Conservation (phyloP, 2,113 vertebrate genomes). For the Carassius gibelio region DNA sequence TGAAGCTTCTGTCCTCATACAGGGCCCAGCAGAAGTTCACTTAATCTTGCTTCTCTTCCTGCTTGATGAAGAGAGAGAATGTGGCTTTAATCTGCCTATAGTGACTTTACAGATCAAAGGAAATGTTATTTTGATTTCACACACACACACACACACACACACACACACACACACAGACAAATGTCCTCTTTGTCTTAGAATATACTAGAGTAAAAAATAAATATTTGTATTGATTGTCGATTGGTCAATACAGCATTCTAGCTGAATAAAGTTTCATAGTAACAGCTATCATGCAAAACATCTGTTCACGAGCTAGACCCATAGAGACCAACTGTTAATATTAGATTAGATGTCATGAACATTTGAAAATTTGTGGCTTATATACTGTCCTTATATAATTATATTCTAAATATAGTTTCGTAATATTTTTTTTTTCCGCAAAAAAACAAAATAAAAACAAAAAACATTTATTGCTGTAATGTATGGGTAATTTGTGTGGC, state of each 20-base stretch:
- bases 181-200: not conserved
- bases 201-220: not conserved
- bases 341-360: too few species aligned
- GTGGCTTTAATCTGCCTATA: conserved; percentile 44
- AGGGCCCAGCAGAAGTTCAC: conserved; percentile 54
- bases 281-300: too few species aligned
- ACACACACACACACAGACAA: not conserved
- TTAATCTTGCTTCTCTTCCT: conserved; percentile 58
- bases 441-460: not conserved
- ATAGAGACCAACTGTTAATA: too few species aligned
- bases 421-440: too few species aligned
- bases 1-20: conserved; percentile 44
- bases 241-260: not conserved
- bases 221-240: not conserved
- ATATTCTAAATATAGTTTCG: too few species aligned
- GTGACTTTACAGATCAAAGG: conserved; percentile 54
- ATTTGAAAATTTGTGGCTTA: too few species aligned
- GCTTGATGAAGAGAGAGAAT: conserved; percentile 50
- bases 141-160: not conserved
- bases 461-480: too few species aligned
- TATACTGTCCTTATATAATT: too few species aligned
- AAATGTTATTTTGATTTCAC: conserved; percentile 19
- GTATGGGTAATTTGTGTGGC: not conserved
- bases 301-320: too few species aligned
- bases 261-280: not conserved